Conservation (phyloP, 2,113 vertebrate genomes). For the Uria aalge region DNA sequence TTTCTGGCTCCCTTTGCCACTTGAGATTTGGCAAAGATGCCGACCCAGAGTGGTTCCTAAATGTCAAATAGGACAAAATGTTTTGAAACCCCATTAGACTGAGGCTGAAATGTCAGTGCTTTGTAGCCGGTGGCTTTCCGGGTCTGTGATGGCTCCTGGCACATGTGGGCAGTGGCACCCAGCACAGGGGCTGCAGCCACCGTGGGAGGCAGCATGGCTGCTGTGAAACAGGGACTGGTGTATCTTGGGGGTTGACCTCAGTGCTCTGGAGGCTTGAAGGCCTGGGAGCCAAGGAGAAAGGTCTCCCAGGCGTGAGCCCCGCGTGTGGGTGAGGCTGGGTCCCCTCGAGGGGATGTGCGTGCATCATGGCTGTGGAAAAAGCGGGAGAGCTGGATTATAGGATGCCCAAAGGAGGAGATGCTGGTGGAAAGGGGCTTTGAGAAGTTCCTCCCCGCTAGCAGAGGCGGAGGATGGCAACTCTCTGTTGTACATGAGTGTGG, state of each 20-base stretch:
- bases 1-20: conserved; percentile 28
- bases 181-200: rapidly evolving
- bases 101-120: background rate
- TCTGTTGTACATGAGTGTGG: rapidly evolving
- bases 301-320: background rate
- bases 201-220: rapidly evolving
- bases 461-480: background rate
- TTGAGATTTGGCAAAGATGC: conserved; percentile 5
- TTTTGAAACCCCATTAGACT: background rate
- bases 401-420: background rate
- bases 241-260: background rate
- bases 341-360: rapidly evolving
- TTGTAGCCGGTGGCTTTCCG: background rate
- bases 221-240: background rate
- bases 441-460: background rate
- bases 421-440: background rate
- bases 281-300: background rate
- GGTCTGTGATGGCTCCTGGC: background rate
- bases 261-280: background rate
- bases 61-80: background rate
- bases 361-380: background rate
- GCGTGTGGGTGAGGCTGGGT: background rate
- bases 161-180: background rate
- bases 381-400: background rate
- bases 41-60: background rate